Percentiles rank a stretch among this genome's conserved stretches.
Evolutionary conservation across 2,888 invertebrate genomes (phyloP).

Genomic region (Aspidiotus rigidus): DNA sequence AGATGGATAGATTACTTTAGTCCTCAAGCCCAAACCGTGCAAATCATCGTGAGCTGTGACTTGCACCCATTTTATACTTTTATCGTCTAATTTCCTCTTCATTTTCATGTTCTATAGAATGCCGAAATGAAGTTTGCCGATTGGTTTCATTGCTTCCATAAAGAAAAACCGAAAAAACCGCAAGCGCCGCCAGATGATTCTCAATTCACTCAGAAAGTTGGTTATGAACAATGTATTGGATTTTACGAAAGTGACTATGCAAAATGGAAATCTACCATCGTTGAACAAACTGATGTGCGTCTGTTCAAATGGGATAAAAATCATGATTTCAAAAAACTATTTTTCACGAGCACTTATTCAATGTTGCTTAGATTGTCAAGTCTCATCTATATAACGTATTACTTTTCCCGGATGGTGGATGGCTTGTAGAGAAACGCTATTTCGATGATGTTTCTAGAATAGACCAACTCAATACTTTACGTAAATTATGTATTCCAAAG

Average conservation of each 20-base stretch:
- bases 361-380: conserved; percentile 50
- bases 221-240: conserved; percentile 72
- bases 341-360: neutral
- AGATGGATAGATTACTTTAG: too few species aligned
- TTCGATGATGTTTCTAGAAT: conserved; percentile 50
- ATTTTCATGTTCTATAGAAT: conserved; percentile 46
- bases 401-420: conserved; percentile 79
- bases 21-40: too few species aligned
- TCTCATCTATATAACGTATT: conserved; percentile 25
- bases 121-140: conserved; percentile 79
- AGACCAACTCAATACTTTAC: conserved; percentile 63
- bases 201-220: conserved; percentile 78
- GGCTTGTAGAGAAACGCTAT: conserved; percentile 65
- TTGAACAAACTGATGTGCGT: conserved; percentile 45
- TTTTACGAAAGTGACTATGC: conserved; percentile 69
- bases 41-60: too few species aligned
- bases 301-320: too few species aligned
- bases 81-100: neutral
- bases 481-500: conserved; percentile 76
- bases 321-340: too few species aligned
- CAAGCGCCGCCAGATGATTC: conserved; percentile 51
- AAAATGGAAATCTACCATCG: conserved; percentile 52
- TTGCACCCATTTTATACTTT: too few species aligned
- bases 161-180: conserved; percentile 65
- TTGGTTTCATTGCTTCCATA: conserved; percentile 77